phyloP scores from a whole-genome alignment of 2,113 vertebrate genomes.

The Cryptotis parvus region DNA sequence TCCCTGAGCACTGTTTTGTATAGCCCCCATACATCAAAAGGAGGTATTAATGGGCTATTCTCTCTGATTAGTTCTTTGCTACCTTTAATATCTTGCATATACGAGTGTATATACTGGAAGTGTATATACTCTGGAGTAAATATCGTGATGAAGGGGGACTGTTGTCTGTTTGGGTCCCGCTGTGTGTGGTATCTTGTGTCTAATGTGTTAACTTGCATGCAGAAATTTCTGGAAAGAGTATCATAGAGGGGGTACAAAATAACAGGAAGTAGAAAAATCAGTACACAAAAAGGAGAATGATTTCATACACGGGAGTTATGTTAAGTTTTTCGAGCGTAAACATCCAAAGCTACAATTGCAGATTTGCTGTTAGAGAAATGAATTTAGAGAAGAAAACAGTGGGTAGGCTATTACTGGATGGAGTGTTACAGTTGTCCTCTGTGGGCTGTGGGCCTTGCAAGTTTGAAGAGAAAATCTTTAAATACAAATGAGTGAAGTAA shows the following conservation, averaged over 20 bases:
- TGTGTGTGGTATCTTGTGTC: background rate
- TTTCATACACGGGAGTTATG: slow-evolving; percentile 26
- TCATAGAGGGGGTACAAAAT: slow-evolving; percentile 1
- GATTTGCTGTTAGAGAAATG: background rate
- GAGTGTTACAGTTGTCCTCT: slow-evolving; percentile 1
- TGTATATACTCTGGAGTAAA: background rate
- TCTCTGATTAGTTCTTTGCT: background rate
- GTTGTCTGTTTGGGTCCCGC: background rate
- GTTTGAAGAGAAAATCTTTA: slow-evolving; percentile 66
- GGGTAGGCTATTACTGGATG: background rate
- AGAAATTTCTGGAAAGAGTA: slow-evolving; percentile 20
- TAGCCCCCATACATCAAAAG: background rate
- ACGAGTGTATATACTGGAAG: background rate
- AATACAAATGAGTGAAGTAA: slow-evolving; percentile 48
- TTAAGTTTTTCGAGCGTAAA: slow-evolving; percentile 23
- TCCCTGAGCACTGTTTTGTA: too few relatives aligned
- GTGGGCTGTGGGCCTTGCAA: background rate
- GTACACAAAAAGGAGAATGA: background rate
- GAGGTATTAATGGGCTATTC: background rate
- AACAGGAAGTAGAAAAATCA: background rate
- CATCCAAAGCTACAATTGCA: background rate
- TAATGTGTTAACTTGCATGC: background rate
- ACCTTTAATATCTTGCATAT: background rate
- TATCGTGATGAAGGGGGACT: background rate
- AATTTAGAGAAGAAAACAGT: background rate